Evolutionary conservation across 2,113 vertebrate species (phyloP), one percentile per base, ranked within the genome.

Genomic region (Cyrtonyx montezumae): DNA sequence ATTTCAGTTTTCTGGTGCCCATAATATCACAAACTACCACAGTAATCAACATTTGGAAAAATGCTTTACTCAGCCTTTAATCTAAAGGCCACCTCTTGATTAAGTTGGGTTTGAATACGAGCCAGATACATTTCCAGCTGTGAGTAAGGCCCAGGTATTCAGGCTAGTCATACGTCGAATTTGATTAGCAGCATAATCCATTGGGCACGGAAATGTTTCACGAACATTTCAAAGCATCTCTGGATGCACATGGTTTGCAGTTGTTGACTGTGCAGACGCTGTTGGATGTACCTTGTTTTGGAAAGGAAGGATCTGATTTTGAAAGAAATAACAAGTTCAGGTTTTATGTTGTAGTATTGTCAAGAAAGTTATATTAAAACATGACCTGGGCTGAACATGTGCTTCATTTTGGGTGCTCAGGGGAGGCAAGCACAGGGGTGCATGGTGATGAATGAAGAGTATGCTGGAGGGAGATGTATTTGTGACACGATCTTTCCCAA

Each of bases 181-280:
- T 91, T 87, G 84, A 94, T 93, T 32, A 48, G 53, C 1, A 61
- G 74, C 51, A 62, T 36, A 94, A 93, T 82, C 74, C 83, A 49
- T 40, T 93, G 73, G 91, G 48, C 66, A 63, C 26, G 79, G 88
- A 93, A 91, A 79, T 53, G 82, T 87, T 56, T 67, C 91, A 63
- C 22, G 45, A 93, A 58, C 71, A 40, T 90, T 90, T 91, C 79
- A 83, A 76, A 90, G 67, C 49, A 28, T 80, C 37, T 53, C 55
- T 91, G n/a, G 43, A 70, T 59, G 71, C 68, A 88, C 45, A 87
- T 1, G 13, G 51, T 49, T 53, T 80, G 81, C 40, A 30, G 49
- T 49, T 42, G 34, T 65, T 67, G 56, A 56, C 79, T 45, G 49
- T 46, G 73, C 46, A 71, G 59, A 37, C 36, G n/a, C 56, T 61